Percentiles rank a stretch among this genome's conserved stretches.
These are phyloP conservation scores for Triplophysa yarkandensis DNA, from an alignment of 2,797 vertebrate species.

Conservation along the genomic window DNA sequence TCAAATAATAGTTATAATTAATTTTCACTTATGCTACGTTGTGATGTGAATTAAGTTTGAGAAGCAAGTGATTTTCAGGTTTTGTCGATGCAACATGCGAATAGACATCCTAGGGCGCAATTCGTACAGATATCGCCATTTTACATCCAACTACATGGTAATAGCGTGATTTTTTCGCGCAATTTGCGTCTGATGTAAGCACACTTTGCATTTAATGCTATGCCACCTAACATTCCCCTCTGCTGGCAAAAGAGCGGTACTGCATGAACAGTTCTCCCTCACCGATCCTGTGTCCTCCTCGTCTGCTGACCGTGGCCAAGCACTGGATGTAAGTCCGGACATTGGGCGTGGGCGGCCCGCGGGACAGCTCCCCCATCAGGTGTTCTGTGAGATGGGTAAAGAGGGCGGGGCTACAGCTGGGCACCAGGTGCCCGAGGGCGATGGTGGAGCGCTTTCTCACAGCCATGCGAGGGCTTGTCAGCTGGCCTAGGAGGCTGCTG, in stretches of 20 bases:
- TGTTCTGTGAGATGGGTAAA: slow-evolving; percentile 90
- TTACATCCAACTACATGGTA: too few species aligned
- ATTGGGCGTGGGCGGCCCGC: slow-evolving; percentile 76
- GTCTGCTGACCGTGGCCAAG: slow-evolving; percentile 86
- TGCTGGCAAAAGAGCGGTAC: neutral
- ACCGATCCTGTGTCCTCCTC: slow-evolving; percentile 93
- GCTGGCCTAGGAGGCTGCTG: slow-evolving; percentile 86
- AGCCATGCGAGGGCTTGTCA: slow-evolving; percentile 89
- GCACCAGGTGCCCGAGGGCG: slow-evolving; percentile 89
- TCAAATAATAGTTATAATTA: too few species aligned
- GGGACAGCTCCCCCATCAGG: slow-evolving; percentile 78
- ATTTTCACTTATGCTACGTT: too few species aligned
- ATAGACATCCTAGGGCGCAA: too few species aligned
- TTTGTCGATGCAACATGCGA: too few species aligned
- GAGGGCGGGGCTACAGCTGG: slow-evolving; percentile 84
- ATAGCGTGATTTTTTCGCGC: too few species aligned
- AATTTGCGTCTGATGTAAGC: too few species aligned
- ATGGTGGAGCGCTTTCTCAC: slow-evolving; percentile 91
- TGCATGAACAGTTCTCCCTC: slow-evolving; percentile 53
- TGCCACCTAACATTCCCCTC: neutral
- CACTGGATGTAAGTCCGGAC: slow-evolving; percentile 93
- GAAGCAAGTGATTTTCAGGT: too few species aligned
- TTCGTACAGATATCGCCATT: too few species aligned
- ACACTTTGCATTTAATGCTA: neutral
- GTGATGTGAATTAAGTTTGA: too few species aligned